Percentiles rank a stretch among this genome's conserved stretches.
phyloP scores from a whole-genome alignment of 2,797 vertebrate species.

The Triplophysa bombifrons region DNA sequence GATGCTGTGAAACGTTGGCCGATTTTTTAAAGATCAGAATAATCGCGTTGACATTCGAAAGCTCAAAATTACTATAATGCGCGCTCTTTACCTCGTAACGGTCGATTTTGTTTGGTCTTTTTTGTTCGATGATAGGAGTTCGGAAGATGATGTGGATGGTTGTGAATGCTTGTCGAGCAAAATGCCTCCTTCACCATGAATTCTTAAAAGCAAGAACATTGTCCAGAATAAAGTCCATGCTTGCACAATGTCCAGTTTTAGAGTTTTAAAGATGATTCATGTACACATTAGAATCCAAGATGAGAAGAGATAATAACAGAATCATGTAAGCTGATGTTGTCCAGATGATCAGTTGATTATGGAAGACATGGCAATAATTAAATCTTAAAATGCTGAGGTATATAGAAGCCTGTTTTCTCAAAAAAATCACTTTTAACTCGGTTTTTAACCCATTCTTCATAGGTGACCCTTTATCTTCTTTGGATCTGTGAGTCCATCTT shows the following conservation, averaged over 20 bases:
- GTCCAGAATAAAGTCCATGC: background rate
- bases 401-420: background rate
- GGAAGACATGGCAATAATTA: background rate
- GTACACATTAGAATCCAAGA: background rate
- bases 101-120: conserved; percentile 1
- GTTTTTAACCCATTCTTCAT: no score
- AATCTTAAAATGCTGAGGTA: background rate
- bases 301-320: no score
- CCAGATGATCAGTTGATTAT: background rate
- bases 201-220: conserved; percentile 5
- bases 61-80: no score
- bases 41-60: background rate
- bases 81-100: background rate
- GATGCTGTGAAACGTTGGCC: background rate
- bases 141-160: background rate
- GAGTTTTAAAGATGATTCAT: background rate
- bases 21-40: background rate
- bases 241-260: background rate
- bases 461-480: no score
- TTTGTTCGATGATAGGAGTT: background rate
- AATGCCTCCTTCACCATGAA: background rate
- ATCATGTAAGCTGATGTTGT: no score
- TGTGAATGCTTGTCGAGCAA: background rate
- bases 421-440: background rate
- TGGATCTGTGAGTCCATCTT: no score